These are phyloP conservation scores for Marronus borbonicus DNA, from an alignment of 2,888 invertebrate species.

Conservation along the genomic window DNA sequence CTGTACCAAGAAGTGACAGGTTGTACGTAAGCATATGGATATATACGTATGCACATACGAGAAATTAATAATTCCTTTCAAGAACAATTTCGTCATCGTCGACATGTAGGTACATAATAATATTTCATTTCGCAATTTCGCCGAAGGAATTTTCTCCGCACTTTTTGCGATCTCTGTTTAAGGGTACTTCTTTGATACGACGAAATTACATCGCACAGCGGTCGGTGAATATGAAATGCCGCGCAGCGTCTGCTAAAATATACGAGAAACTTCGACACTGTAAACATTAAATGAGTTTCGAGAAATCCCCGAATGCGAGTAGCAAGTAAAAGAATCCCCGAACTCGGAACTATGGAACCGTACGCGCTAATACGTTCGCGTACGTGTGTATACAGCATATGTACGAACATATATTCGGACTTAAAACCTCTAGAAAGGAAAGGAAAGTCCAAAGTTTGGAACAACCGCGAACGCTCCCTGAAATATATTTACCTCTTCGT, in stretches of 20 bases:
- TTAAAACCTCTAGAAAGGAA: conserved; percentile 9
- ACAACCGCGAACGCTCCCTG: background rate
- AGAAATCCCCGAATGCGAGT: background rate
- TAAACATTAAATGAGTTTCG: conserved; percentile 17
- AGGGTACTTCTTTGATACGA: background rate
- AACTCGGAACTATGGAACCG: background rate
- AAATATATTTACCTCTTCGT: conserved; percentile 29
- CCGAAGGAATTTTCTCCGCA: no score
- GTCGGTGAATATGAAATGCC: background rate
- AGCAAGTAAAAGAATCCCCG: background rate
- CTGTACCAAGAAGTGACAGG: no score
- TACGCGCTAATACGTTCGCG: background rate
- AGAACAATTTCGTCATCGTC: no score
- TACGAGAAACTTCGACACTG: conserved; percentile 1
- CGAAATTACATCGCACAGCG: background rate
- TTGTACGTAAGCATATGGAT: no score
- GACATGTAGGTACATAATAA: no score
- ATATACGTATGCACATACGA: no score
- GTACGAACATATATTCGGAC: conserved; percentile 1
- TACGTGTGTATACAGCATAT: background rate
- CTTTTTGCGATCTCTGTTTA: no score
- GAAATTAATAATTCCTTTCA: no score
- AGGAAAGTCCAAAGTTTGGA: conserved; percentile 19
- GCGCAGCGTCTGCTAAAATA: background rate
- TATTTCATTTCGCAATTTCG: no score